Evolutionary conservation across 2,888 invertebrate genomes (phyloP), one percentile per base, ranked within the genome.

Genomic region (Sminthurinus aureus): DNA sequence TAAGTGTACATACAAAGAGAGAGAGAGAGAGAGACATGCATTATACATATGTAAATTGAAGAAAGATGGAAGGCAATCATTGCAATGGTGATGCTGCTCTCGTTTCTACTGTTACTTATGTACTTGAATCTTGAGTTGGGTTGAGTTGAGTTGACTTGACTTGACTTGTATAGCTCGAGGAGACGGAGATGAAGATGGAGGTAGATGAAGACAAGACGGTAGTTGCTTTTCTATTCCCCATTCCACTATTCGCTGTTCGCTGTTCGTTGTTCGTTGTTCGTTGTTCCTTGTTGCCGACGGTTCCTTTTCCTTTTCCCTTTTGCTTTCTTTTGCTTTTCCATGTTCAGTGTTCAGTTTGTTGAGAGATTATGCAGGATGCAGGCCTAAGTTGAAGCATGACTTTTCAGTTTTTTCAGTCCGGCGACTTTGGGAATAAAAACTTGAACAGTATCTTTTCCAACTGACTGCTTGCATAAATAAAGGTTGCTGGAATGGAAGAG

Each of bases 371-470:
- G 67, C 71, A 71, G 18, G 71, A 80, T 80, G 71, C 80, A 73
- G 73, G 71, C 22, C 24, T 73, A 73, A 74, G 81, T 74, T 81
- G 81, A 81, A 81, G 74, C 81, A 81, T 75, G 81, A 26, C 74
- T 81, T 81, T 81, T 81, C 81, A 75, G 81, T n/a, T 58, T 81
- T 81, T 81, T 81, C 81, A 75, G 81, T 81, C 74, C 64, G 81
- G 66, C 81, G 81, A 81, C 81, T 80, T 80, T 81, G 74, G 75
- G 78, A 84, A 84, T 79, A 84, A 84, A 84, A 84, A 84, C 79
- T 82, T 81, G 84, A 84, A 81, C 84, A 84, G 82, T 84, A 79
- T 84, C 79, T 71, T 79, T 82, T 84, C 81, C 81, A 75, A 81
- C 74, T 58, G 73, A 75, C 69, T 85, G 73, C 79, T 51, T 73